These are phyloP conservation scores for Dendrocopos noguchii DNA, from an alignment of 2,113 vertebrate species.

Conservation along the genomic window DNA sequence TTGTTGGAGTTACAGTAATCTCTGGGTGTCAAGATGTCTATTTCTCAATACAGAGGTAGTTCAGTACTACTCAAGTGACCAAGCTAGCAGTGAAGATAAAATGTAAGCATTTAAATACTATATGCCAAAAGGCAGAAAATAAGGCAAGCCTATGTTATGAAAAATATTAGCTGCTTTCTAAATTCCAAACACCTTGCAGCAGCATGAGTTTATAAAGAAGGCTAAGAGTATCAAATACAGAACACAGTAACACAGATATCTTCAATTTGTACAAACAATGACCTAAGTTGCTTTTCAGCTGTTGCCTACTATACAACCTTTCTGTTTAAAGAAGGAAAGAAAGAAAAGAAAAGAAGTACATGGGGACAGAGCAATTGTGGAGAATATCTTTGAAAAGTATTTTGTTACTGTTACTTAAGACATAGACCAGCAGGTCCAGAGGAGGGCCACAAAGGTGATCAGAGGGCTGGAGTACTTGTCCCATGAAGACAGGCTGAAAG, in stretches of 20 bases:
- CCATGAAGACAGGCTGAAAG: no score
- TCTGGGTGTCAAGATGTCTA: not conserved
- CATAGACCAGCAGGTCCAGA: no score
- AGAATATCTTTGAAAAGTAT: not conserved
- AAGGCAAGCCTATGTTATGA: not conserved
- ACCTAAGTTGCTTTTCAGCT: not conserved
- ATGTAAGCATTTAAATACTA: not conserved
- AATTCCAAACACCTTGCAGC: not conserved
- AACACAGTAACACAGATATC: not conserved
- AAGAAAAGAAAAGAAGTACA: not conserved
- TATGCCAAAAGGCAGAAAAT: not conserved
- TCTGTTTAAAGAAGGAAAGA: not conserved
- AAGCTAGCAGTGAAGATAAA: not conserved
- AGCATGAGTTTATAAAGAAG: not conserved
- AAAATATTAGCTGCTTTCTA: not conserved
- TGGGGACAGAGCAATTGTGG: not conserved
- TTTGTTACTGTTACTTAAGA: not conserved
- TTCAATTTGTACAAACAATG: fast-evolving
- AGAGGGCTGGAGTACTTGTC: no score
- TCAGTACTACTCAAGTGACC: not conserved
- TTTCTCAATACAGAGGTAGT: not conserved
- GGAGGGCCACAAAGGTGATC: no score
- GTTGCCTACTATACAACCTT: not conserved
- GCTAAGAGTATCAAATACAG: not conserved
- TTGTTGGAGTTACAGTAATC: not conserved